These are phyloP conservation scores for Coturnix japonica DNA, from an alignment of 2,113 vertebrate species.

Conservation along the genomic window DNA sequence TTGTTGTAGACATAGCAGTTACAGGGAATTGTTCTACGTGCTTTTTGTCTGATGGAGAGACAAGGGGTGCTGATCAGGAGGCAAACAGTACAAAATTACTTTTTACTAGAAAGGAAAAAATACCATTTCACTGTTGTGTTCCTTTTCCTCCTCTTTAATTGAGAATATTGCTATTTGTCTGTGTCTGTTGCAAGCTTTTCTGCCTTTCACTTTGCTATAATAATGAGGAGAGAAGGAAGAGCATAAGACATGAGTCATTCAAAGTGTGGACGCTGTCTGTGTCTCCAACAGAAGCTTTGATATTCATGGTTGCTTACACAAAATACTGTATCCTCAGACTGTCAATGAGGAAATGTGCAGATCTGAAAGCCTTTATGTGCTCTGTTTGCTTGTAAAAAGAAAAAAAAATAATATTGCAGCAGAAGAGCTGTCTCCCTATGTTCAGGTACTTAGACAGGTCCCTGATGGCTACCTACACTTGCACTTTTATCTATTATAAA, in stretches of 20 bases:
- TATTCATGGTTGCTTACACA: not conserved
- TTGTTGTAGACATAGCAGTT: not conserved
- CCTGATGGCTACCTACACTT: not conserved
- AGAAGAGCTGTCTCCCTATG: not conserved
- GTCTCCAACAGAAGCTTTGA: not conserved
- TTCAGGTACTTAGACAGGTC: not conserved
- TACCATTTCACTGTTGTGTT: not conserved
- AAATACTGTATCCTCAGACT: not conserved
- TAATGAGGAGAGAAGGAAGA: constrained; percentile 20
- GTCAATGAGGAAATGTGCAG: not conserved
- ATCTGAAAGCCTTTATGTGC: not conserved
- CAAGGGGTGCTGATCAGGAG: constrained; percentile 9
- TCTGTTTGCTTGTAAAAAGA: not conserved
- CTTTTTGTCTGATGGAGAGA: constrained; percentile 25
- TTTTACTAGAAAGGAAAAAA: not conserved
- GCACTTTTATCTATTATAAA: not conserved
- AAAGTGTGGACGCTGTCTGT: not conserved
- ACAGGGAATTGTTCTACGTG: not conserved
- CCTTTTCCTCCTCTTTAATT: constrained; percentile 19
- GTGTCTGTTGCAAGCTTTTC: not conserved
- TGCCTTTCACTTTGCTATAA: constrained; percentile 3
- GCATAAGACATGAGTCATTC: not conserved
- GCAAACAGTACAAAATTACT: not conserved
- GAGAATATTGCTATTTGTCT: not conserved
- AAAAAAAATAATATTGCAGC: not conserved